Evolutionary conservation across 2,888 invertebrate species (phyloP).

Genomic region (Troglohyphantes excavatus): DNA sequence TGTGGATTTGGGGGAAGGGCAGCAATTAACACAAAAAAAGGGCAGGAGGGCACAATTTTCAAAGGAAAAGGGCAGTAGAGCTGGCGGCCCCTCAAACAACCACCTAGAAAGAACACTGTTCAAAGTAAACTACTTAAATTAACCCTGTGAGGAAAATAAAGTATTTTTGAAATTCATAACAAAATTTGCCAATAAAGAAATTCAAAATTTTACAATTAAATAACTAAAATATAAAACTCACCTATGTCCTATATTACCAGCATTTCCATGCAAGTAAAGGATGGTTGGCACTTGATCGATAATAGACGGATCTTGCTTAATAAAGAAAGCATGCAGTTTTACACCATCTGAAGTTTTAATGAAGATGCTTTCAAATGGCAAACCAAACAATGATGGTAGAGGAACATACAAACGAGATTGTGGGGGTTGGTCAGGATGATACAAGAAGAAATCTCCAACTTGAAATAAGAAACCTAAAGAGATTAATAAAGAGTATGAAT

Average conservation of each 20-base stretch:
- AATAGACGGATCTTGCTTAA: slow-evolving; percentile 82
- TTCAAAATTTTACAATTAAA: too few relatives aligned
- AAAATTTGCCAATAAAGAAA: too few relatives aligned
- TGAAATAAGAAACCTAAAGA: slow-evolving; percentile 85
- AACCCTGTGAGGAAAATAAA: too few relatives aligned
- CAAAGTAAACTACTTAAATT: too few relatives aligned
- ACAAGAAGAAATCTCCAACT: slow-evolving; percentile 92
- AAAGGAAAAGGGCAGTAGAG: too few relatives aligned
- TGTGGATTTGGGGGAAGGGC: too few relatives aligned
- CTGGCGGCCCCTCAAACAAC: too few relatives aligned
- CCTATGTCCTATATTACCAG: slow-evolving; percentile 98
- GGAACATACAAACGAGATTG: slow-evolving; percentile 94
- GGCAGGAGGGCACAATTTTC: too few relatives aligned
- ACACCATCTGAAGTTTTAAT: slow-evolving; percentile 82
- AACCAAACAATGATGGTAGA: slow-evolving; percentile 91
- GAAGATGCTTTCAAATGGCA: slow-evolving; percentile 85
- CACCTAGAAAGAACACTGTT: too few relatives aligned
- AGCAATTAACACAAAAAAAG: too few relatives aligned
- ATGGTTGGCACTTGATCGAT: slow-evolving; percentile 87
- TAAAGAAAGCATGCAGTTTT: slow-evolving; percentile 83
- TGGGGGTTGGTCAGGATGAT: slow-evolving; percentile 93
- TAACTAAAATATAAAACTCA: slow-evolving; percentile 82
- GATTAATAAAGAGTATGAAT: background rate
- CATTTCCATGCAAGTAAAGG: slow-evolving; percentile 97
- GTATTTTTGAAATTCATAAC: too few relatives aligned